A percentile compares a stretch with the other conserved stretches of the same genome.
These are phyloP conservation scores for Tyria jacobaeae DNA, from an alignment of 2,888 invertebrate species.

Conservation along the genomic window DNA sequence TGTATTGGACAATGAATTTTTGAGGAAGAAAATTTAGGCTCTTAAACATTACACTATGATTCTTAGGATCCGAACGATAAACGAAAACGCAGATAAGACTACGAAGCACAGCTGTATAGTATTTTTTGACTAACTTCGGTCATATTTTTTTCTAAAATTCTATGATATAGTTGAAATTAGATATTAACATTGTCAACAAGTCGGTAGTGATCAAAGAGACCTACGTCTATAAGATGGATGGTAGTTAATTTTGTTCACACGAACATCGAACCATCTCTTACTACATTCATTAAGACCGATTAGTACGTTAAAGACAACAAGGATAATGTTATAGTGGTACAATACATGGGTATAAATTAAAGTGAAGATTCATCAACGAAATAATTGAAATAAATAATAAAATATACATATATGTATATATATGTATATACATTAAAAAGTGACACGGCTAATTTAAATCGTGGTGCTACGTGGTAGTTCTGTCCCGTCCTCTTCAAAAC, in stretches of 20 bases:
- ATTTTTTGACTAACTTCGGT: too few relatives aligned
- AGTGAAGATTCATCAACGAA: background rate
- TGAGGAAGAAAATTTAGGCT: too few relatives aligned
- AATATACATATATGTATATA: too few relatives aligned
- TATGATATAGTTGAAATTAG: background rate
- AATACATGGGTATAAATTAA: background rate
- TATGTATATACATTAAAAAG: too few relatives aligned
- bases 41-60: too few relatives aligned
- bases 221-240: constrained; percentile 15
- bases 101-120: background rate
- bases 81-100: background rate
- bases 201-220: constrained; percentile 2
- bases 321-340: constrained; percentile 2
- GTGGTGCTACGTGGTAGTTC: too few relatives aligned
- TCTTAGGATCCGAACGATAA: too few relatives aligned
- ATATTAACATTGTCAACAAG: background rate
- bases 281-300: constrained; percentile 22
- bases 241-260: constrained; percentile 10
- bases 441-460: too few relatives aligned
- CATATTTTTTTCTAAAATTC: background rate
- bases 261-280: constrained; percentile 14
- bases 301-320: constrained; percentile 8
- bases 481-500: too few relatives aligned
- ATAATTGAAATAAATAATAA: too few relatives aligned
- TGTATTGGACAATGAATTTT: too few relatives aligned